Conservation (phyloP, 2,797 vertebrate genomes). For the Pteropus rufus region DNA sequence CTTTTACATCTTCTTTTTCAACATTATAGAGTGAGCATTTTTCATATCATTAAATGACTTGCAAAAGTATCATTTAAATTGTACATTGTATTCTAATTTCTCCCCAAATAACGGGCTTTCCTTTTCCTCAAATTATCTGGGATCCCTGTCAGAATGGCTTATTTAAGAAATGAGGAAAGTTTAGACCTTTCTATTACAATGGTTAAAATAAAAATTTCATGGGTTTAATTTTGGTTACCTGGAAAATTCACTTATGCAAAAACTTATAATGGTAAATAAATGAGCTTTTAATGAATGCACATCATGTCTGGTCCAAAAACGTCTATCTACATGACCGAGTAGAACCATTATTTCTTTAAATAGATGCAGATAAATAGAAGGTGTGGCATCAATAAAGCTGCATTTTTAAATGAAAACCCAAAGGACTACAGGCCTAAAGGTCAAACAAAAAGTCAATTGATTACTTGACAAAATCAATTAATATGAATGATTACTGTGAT, state of each 20-base stretch:
- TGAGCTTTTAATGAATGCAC: constrained; percentile 57
- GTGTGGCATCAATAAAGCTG: background rate
- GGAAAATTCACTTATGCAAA: constrained; percentile 54
- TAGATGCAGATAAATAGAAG: background rate
- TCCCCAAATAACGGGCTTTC: background rate
- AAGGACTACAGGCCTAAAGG: background rate
- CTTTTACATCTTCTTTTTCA: background rate
- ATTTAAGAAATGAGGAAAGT: constrained; percentile 31
- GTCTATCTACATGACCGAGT: constrained; percentile 40
- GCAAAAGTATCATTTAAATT: background rate
- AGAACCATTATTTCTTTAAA: background rate
- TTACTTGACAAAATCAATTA: background rate
- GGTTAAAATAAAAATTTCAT: constrained; percentile 26
- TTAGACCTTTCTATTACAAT: constrained; percentile 26
- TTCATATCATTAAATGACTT: background rate
- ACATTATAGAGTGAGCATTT: background rate
- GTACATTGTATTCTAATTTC: background rate
- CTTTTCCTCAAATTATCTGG: background rate
- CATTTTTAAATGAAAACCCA: background rate
- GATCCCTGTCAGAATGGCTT: background rate
- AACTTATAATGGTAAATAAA: constrained; percentile 53
- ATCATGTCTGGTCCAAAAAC: constrained; percentile 40
- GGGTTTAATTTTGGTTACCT: constrained; percentile 53
- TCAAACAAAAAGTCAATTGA: background rate
- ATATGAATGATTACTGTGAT: background rate